Base-by-base conservation (phyloP, 1,140 invertebrate genomes). In the Tyrophagus putrescentiae region DNA sequence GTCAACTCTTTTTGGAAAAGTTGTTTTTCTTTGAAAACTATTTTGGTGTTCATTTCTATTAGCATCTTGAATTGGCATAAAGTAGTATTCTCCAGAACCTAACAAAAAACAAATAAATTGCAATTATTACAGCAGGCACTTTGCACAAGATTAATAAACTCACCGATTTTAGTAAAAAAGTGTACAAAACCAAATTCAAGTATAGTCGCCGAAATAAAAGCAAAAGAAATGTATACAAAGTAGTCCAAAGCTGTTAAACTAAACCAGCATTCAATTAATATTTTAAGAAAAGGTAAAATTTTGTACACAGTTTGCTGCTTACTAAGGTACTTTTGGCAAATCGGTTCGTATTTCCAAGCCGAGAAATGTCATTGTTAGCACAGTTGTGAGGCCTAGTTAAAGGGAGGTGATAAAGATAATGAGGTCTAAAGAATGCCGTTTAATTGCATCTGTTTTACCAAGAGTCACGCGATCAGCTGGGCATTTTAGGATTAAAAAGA, bases 181-280 rank as follows among this genome's bases (percentile, higher is more conserved):
- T 91, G 87, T 0, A 91, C 87, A 5, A 87, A 78, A 4, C 85
- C 86, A 71, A 89, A 91, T 72, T 84, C 84, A 60, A 86, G 80
- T 56, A 90, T 87, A 1, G 86, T 87, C 3, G 86, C 85, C 65
- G 89, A 85, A 53, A 90, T 86, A 70, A 88, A 91, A 1, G 79
- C 80, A 67, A 89, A 90, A 13, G 84, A 87, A 23, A 89, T 76
- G 69, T 85, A 87, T 0, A 90, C 84, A 69, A 88, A 91, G 64
- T 85, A 84, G 69, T 90, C 87, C 50, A 91, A 74, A 3, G 87
- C 87, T 7, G 87, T 90, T 1, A 84, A 83, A 72, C 58, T 61
- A 9, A 32, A 23, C 13, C 33, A 54, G 13, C 36, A 21, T 13
- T 39, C 36, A 39, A 39, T 39, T 21, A 39, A 39, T 39, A 39